Percentiles rank a stretch among this genome's conserved stretches.
Conservation (phyloP, 1,140 invertebrate species). For the Adelges cooleyi region DNA sequence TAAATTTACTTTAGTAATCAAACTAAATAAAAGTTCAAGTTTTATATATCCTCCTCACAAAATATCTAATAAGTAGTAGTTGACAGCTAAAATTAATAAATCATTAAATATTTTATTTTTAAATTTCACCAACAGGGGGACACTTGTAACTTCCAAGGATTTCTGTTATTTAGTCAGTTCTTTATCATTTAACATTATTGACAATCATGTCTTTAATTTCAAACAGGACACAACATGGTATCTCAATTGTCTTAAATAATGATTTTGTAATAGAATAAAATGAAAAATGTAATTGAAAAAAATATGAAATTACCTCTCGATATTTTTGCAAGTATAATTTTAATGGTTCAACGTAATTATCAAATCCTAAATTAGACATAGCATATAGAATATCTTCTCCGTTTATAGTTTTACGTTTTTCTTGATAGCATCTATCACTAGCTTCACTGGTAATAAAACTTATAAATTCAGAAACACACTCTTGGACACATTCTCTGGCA, state of each 20-base stretch:
- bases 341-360: slow-evolving; percentile 95
- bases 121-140: too few species aligned
- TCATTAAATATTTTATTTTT: too few species aligned
- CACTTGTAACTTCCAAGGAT: too few species aligned
- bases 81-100: too few species aligned
- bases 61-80: too few species aligned
- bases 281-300: background rate
- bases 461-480: slow-evolving; percentile 99
- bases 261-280: background rate
- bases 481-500: slow-evolving; percentile 97
- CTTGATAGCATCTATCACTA: slow-evolving; percentile 89
- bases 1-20: too few species aligned
- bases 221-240: too few species aligned
- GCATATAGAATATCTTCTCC: slow-evolving; percentile 96
- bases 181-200: too few species aligned
- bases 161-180: too few species aligned
- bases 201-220: too few species aligned
- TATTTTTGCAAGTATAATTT: slow-evolving; percentile 96
- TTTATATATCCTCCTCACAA: too few species aligned
- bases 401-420: slow-evolving; percentile 98
- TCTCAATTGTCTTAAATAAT: background rate
- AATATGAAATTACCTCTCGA: slow-evolving; percentile 57
- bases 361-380: slow-evolving; percentile 93
- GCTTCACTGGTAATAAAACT: slow-evolving; percentile 98
- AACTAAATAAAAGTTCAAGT: too few species aligned